Evolutionary conservation across 2,797 vertebrate genomes (phyloP), one percentile per base, ranked within the genome.

Genomic region (Gouania willdenowi): DNA sequence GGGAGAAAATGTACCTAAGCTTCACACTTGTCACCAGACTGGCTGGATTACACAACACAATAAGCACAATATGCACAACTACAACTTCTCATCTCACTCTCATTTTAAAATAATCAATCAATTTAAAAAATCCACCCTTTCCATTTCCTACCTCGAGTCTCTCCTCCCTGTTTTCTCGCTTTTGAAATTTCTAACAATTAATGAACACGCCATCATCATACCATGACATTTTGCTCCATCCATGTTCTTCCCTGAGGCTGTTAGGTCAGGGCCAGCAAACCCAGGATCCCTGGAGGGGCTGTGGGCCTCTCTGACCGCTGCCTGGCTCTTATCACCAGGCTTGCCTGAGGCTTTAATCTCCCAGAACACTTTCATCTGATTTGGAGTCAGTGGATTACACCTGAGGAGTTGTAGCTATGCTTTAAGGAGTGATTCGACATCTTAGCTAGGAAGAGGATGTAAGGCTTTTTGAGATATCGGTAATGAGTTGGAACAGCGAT

Each of bases 221-320:
- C n/a, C n/a, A n/a, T n/a, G n/a, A n/a, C n/a, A n/a, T n/a, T n/a
- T n/a, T n/a, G 49, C 73, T 63, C 45, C 41, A 32, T 41, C 66
- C 41, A 9, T 54, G 54, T 43, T 62, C 35, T 34, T 48, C 40
- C 54, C 40, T 0, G 2, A 24, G 64, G 70, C 47, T 68, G 57
- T 76, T 55, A 57, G 59, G 66, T 71, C 60, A 61, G 58, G 48
- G 49, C 63, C 62, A 71, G 40, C 78, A 84, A 86, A 41, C 49
- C 51, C 41, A 55, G 22, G 10, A 60, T 57, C 77, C 63, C 53
- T 5, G 19, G 21, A 66, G 66, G 74, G 0, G 25, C 39, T 65
- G 47, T 40, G 23, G 7, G 60, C 45, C 31, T 62, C 41, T 59
- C 58, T 50, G 62, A 68, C 62, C 21, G 21, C 6, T 19, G 19